phyloP scores from a whole-genome alignment of 2,113 vertebrate species.

The Rhineura floridana region DNA sequence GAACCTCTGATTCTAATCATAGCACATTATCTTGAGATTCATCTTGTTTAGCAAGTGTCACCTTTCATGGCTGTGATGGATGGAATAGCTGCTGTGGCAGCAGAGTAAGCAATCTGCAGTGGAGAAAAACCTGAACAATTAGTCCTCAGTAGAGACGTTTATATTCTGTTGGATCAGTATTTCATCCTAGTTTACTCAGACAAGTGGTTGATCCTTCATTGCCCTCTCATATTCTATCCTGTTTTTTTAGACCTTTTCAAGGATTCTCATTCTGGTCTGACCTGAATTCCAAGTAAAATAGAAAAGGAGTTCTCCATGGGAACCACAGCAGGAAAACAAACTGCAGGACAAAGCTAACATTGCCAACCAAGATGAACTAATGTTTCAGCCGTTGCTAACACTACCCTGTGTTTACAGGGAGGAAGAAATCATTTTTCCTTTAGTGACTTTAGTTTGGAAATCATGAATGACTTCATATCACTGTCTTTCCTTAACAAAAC shows the following conservation, averaged over 20 bases:
- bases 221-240: constrained; percentile 39
- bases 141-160: not conserved
- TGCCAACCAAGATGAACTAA: constrained; percentile 66
- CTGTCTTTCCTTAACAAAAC: constrained; percentile 15
- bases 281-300: constrained; percentile 58
- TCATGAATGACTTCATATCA: constrained; percentile 11
- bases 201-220: constrained; percentile 43
- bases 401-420: constrained; percentile 54
- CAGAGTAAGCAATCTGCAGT: not conserved
- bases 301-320: constrained; percentile 73
- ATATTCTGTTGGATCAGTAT: not conserved
- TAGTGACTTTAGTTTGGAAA: constrained; percentile 31
- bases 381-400: constrained; percentile 64
- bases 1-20: not conserved
- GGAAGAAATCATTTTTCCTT: constrained; percentile 53
- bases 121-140: not conserved
- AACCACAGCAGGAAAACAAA: constrained; percentile 72
- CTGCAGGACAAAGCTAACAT: constrained; percentile 66
- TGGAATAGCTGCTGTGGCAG: not conserved
- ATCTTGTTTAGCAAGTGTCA: constrained; percentile 29
- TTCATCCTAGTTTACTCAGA: constrained; percentile 15
- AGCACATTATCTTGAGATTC: not conserved
- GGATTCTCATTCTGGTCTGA: constrained; percentile 41
- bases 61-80: not conserved
- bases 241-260: constrained; percentile 49